Percentiles rank a stretch among this genome's conserved stretches.
Evolutionary conservation across 2,113 vertebrate species (phyloP).

Genomic region (Oryctolagus cuniculus): mOryCun1.1 NC_091432.1:4208001-4208500

Average conservation of each 20-base stretch:
- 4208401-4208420: background rate
- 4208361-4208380: background rate
- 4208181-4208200: no score
- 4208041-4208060: background rate
- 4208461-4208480: background rate
- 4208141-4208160: no score
- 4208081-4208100: background rate
- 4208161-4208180: no score
- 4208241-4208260: no score
- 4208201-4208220: no score
- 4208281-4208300: background rate
- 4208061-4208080: no score
- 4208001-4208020: no score
- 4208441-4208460: rapidly evolving
- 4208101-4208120: background rate
- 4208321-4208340: no score
- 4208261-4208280: no score
- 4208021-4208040: rapidly evolving
- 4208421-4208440: background rate
- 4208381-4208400: background rate
- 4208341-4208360: background rate
- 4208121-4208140: no score
- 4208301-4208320: background rate
- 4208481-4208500: no score
- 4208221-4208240: no score